These are phyloP conservation scores for Cremastobaeus sp. DNA, from an alignment of 2,888 invertebrate genomes.

Conservation along the genomic window DNA sequence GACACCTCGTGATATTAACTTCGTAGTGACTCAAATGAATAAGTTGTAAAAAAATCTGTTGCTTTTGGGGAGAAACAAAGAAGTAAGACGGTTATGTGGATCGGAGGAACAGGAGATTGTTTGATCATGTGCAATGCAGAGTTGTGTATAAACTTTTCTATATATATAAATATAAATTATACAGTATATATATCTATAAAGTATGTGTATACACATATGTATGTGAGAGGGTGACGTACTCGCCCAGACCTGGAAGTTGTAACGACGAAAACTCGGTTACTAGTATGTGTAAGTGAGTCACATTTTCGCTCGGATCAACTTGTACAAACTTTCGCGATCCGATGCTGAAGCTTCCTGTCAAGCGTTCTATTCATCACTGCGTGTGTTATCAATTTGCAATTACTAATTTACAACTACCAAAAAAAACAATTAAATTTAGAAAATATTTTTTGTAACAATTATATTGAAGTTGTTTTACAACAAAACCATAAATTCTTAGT, in stretches of 20 bases:
- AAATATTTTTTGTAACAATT: background rate
- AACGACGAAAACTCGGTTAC: constrained; percentile 47
- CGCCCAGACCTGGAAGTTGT: constrained; percentile 37
- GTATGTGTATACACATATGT: constrained; percentile 35
- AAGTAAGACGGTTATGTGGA: background rate
- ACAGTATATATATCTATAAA: constrained; percentile 29
- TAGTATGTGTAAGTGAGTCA: constrained; percentile 25
- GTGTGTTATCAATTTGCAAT: constrained; percentile 14
- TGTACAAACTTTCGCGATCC: constrained; percentile 45
- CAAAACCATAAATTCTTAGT: too few species aligned
- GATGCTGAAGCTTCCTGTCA: constrained; percentile 43
- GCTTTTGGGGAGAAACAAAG: background rate
- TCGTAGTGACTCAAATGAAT: constrained; percentile 29
- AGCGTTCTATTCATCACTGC: constrained; percentile 30
- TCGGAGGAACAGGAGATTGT: background rate
- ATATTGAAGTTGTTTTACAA: too few species aligned
- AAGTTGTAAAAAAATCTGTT: constrained; percentile 44
- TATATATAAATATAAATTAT: constrained; percentile 37
- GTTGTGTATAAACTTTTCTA: constrained; percentile 43
- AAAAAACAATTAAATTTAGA: background rate
- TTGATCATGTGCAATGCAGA: constrained; percentile 25
- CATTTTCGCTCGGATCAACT: constrained; percentile 45
- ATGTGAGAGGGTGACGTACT: constrained; percentile 19
- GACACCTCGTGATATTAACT: constrained; percentile 52
- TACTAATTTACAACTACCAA: background rate